These are phyloP conservation scores for Hirundichthys speculiger DNA, from an alignment of 2,113 vertebrate species.

Conservation along the genomic window DNA sequence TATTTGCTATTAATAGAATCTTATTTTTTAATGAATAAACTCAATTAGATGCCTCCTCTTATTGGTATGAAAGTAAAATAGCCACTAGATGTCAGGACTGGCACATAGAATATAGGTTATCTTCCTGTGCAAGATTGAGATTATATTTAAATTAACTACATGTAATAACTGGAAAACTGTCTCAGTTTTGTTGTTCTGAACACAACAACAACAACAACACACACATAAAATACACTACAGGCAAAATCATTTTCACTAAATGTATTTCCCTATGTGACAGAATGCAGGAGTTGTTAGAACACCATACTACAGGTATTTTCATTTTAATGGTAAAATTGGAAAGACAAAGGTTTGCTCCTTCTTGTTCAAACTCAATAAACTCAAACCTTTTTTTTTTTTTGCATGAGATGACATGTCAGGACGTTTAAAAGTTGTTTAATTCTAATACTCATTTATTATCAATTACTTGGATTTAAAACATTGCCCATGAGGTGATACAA, in stretches of 20 bases:
- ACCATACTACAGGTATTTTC: slow-evolving; percentile 17
- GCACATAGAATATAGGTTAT: neutral
- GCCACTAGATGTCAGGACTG: slow-evolving; percentile 54
- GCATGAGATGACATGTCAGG: slow-evolving; percentile 14
- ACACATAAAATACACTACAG: neutral
- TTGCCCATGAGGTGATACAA: neutral
- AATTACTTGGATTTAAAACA: neutral
- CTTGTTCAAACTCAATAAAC: neutral
- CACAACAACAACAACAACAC: no score
- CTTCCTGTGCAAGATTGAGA: no score
- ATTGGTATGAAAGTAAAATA: neutral
- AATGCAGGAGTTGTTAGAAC: slow-evolving; percentile 11
- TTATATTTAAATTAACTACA: no score
- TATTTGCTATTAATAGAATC: no score
- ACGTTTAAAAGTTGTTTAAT: slow-evolving; percentile 14
- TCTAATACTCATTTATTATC: slow-evolving; percentile 8
- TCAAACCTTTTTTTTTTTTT: slow-evolving; percentile 1
- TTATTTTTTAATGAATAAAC: no score
- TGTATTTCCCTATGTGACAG: slow-evolving; percentile 1
- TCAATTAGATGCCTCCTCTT: no score
- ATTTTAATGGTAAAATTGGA: slow-evolving; percentile 10
- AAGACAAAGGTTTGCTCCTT: neutral
- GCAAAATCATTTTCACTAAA: slow-evolving; percentile 3
- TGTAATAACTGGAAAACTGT: no score
- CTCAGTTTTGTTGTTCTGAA: neutral